Evolutionary conservation across 2,797 vertebrate genomes (phyloP), one percentile per base, ranked within the genome.

Genomic region (Lepidocolaptes lacrymiger): DNA sequence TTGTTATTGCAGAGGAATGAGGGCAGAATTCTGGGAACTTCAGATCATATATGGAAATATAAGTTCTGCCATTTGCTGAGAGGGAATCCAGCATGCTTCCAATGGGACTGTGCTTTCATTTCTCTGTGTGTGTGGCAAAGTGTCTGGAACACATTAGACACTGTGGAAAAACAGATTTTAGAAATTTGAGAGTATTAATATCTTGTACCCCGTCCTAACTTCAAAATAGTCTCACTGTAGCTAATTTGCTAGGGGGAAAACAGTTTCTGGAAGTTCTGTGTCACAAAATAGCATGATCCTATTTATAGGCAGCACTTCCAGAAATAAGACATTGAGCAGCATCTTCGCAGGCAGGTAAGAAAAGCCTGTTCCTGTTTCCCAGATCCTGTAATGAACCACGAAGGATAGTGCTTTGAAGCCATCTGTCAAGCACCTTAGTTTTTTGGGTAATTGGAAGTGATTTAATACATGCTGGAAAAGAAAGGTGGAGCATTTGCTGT

Each of bases 301-400:
- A 43, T 63, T 88, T 93, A 43, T 55, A 88, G 74, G 55, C 77
- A 86, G 23, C 32, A 48, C 59, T 86, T 79, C 86, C 86, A 86
- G 69, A 90, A 80, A 56, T 77, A 88, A 91, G 77, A 56, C 14
- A 26, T 90, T 90, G 12, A 52, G 71, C 36, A 48, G 49, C 59
- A 52, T 62, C 74, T 91, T 95, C 44, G 13, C 34, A 85, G 84
- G 44, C 85, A 95, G 91, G 85, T 95, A 86, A 72, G 87, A 89
- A 92, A 95, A 74, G 44, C 37, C 68, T 68, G 22, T 67, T 94
- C 71, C 68, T 91, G 72, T 93, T 96, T 94, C 69, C 82, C 87
- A 78, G 71, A 56, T 66, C 73, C 78, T 91, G 72, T 93, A 91
- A 96, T 61, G 86, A 74, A 62, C 46, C 86, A 61, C 93, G 90